These are phyloP conservation scores for Scrobipalpa costella DNA, from an alignment of 2,888 invertebrate species.

Conservation along the genomic window DNA sequence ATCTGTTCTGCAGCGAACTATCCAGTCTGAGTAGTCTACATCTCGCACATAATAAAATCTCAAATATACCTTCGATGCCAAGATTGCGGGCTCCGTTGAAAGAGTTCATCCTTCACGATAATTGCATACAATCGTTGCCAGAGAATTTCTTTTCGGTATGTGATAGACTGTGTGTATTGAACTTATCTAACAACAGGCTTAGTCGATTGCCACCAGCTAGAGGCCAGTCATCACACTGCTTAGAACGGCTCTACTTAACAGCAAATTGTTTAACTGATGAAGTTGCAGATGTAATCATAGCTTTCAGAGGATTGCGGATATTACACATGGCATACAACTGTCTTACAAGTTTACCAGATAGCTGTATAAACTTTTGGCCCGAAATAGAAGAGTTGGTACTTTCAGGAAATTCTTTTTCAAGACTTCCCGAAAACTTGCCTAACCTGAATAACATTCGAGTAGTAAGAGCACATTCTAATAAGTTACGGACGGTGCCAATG, in stretches of 20 bases:
- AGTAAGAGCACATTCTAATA: conserved; percentile 90
- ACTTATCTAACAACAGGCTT: conserved; percentile 89
- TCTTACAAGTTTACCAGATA: conserved; percentile 86
- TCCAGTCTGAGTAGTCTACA: conserved; percentile 87
- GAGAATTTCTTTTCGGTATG: conserved; percentile 88
- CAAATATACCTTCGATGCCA: conserved; percentile 86
- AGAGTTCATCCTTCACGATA: conserved; percentile 88
- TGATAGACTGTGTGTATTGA: conserved; percentile 84
- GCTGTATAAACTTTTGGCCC: conserved; percentile 87
- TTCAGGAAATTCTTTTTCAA: conserved; percentile 89
- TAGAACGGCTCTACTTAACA: conserved; percentile 87
- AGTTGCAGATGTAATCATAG: conserved; percentile 83
- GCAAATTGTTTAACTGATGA: conserved; percentile 89
- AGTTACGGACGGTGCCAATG: conserved; percentile 87
- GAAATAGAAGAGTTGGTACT: conserved; percentile 90
- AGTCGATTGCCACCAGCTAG: conserved; percentile 84
- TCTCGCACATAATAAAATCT: conserved; percentile 89
- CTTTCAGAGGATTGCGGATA: conserved; percentile 83
- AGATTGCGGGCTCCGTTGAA: conserved; percentile 83
- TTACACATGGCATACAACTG: conserved; percentile 91
- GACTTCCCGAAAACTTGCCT: conserved; percentile 88
- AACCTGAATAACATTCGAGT: conserved; percentile 86
- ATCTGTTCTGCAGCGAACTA: conserved; percentile 87
- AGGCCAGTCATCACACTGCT: conserved; percentile 80
- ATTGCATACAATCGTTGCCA: conserved; percentile 87